These are phyloP conservation scores for Samia ricini DNA, from an alignment of 1,140 invertebrate genomes.

Conservation along the genomic window DNA sequence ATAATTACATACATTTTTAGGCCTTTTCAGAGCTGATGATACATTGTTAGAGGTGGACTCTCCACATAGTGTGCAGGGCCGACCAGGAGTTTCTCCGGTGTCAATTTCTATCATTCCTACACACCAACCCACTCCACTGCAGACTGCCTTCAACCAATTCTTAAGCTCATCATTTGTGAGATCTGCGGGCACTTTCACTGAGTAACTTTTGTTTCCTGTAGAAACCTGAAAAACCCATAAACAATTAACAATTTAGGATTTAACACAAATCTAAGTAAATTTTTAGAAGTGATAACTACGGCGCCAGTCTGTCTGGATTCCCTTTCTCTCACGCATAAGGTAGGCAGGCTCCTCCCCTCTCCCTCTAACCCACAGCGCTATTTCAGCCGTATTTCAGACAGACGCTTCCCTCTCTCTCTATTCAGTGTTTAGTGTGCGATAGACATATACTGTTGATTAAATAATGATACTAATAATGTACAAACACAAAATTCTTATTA, in stretches of 20 bases:
- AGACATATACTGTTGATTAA: too few relatives aligned
- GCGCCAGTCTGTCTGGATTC: too few relatives aligned
- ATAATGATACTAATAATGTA: too few relatives aligned
- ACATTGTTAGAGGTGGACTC: conserved; percentile 62
- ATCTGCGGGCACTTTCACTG: conserved; percentile 70
- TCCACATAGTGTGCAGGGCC: conserved; percentile 61
- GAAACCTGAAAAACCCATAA: conserved; percentile 50
- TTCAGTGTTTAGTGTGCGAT: too few relatives aligned
- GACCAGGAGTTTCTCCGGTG: conserved; percentile 55
- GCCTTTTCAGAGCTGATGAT: conserved; percentile 53
- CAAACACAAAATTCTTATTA: too few relatives aligned
- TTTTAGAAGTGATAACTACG: too few relatives aligned
- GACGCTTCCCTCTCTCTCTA: too few relatives aligned
- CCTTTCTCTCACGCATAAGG: too few relatives aligned
- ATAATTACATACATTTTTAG: conserved; percentile 38
- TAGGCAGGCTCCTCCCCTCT: too few relatives aligned
- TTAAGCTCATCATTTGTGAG: conserved; percentile 62
- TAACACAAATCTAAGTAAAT: background rate
- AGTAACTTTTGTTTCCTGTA: conserved; percentile 58
- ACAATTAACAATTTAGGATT: conserved; percentile 9
- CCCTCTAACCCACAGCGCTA: too few relatives aligned
- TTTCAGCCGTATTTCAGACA: too few relatives aligned
- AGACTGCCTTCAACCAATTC: conserved; percentile 67
- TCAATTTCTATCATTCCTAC: conserved; percentile 69
- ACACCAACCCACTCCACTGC: conserved; percentile 62